Evolutionary conservation across 2,888 invertebrate species (phyloP).

Genomic region (Nemapogon koenigi): DNA sequence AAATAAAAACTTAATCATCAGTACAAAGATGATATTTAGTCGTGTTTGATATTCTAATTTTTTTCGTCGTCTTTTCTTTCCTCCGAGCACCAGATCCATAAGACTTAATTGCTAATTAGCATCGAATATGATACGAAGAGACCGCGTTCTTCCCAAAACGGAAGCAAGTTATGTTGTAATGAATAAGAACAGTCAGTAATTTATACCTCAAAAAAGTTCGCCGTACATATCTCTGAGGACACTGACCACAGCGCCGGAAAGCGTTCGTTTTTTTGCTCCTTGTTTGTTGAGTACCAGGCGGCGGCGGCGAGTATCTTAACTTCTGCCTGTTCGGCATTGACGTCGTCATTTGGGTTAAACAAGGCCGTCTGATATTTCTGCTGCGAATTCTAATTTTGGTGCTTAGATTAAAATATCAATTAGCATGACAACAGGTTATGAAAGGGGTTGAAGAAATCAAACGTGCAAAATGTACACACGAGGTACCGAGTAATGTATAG

Average conservation of each 20-base stretch:
- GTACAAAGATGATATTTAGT: no score
- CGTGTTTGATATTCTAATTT: no score
- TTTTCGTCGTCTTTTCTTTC: no score
- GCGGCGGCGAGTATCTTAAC: neutral
- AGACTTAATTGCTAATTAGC: constrained; percentile 7
- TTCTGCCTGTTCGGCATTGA: neutral
- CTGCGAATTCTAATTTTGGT: no score
- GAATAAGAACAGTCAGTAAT: constrained; percentile 10
- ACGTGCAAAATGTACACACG: no score
- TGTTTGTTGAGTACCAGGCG: constrained; percentile 8
- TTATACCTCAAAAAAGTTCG: constrained; percentile 4
- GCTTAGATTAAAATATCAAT: no score
- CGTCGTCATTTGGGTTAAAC: neutral
- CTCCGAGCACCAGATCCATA: constrained; percentile 1
- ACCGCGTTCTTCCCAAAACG: constrained; percentile 7
- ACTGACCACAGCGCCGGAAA: constrained; percentile 11
- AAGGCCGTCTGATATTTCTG: no score
- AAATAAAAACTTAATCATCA: no score
- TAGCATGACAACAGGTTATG: no score
- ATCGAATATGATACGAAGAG: constrained; percentile 2
- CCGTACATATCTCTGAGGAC: constrained; percentile 9
- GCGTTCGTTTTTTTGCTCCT: constrained; percentile 8
- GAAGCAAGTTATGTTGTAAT: constrained; percentile 7
- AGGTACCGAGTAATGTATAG: no score
- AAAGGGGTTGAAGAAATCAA: no score